Conservation (phyloP, 2,888 invertebrate species). For the Alviniconcha strummeri region DNA sequence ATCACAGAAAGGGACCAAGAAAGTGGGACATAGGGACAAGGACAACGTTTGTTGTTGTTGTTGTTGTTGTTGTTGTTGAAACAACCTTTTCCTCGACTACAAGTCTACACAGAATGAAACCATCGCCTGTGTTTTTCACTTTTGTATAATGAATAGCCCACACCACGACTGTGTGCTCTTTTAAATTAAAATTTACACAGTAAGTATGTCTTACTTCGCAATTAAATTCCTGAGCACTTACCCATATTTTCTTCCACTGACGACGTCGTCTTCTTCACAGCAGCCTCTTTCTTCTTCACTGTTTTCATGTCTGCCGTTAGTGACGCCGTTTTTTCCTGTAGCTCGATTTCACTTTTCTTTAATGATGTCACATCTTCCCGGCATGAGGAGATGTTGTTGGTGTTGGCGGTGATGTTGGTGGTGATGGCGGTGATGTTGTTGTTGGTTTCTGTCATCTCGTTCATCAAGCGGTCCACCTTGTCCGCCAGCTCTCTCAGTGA, state of each 20-base stretch:
- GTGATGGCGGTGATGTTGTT: neutral
- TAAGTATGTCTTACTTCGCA: too few species aligned
- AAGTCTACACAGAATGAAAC: too few species aligned
- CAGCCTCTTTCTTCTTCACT: neutral
- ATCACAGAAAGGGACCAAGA: too few species aligned
- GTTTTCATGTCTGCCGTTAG: neutral
- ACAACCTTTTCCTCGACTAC: too few species aligned
- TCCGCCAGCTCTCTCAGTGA: slow-evolving; percentile 12
- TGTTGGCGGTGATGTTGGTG: neutral
- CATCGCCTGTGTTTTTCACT: too few species aligned
- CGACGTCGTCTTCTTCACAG: neutral
- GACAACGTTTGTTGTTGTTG: too few species aligned
- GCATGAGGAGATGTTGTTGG: neutral
- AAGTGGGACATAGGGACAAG: too few species aligned
- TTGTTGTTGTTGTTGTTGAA: too few species aligned
- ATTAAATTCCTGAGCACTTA: neutral
- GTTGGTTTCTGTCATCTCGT: neutral
- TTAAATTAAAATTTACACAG: too few species aligned
- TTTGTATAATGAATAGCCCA: too few species aligned
- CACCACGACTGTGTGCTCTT: too few species aligned
- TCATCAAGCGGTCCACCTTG: slow-evolving; percentile 20
- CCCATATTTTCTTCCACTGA: neutral
- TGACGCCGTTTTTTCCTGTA: neutral
- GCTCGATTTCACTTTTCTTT: neutral
- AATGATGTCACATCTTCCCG: neutral